Base-by-base conservation (phyloP, 2,888 invertebrate species). In the Synergus japonicus region DNA sequence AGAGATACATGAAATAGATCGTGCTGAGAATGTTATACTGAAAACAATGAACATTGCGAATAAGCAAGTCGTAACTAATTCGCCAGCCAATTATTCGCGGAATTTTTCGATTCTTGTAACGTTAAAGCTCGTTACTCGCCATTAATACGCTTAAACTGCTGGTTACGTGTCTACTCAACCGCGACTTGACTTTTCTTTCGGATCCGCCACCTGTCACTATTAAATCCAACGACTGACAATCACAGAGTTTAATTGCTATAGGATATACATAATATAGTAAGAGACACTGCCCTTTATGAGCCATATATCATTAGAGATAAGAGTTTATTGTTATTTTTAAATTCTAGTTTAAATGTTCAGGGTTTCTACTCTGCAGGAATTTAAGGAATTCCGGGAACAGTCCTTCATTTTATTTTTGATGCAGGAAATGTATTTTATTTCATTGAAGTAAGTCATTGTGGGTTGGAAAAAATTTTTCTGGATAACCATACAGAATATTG, bases 61-160 rank as follows among this genome's bases (percentile, higher is more conserved):
- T 29, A 29, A 37, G 37, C 29, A 29, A 29, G 46, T 9, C 46
- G 49, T 37, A 69, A 49, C 29, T 49, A 69, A 69, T 69, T 22
- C 49, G 29, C 69, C 9, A 49, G 69, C 46, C 69, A 69, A 69
- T 69, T 69, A 69, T 69, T 49, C 69, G 46, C 49, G 49, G 49
- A 69, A 69, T 69, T 49, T 49, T 69, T 29, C 29, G 29, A 69
- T 37, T 49, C 22, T 69, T 49, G 43, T 18, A 46, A 46, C 15
- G 69, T 69, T 49, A 29, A 69, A 18, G 49, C 69, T 49, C 49
- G 49, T 69, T 67, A 69, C 46, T 44, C 10, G 44, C 67, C 15
- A 49, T 69, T 69, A 49, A 46, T 66, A 67, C 46, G 67, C 18
- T 22, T 22, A 66, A 9, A 43, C 18, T 43, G 43, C 66, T 66